Evolutionary conservation across 2,888 invertebrate genomes (phyloP).

Genomic region (Lomographa bimaculata): DNA sequence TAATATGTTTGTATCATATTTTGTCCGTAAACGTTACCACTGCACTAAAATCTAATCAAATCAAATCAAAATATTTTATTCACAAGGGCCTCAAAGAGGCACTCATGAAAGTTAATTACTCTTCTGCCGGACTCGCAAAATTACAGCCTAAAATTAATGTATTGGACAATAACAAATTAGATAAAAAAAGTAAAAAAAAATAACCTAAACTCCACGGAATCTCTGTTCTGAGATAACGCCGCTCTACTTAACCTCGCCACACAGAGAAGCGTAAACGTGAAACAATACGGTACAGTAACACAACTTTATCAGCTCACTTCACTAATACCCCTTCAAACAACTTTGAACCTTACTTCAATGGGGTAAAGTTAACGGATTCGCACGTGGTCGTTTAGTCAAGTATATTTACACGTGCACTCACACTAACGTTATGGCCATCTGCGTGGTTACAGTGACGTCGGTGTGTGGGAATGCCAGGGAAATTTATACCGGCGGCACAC

Average conservation of each 20-base stretch:
- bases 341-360: conserved; percentile 39
- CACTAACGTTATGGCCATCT: conserved; percentile 52
- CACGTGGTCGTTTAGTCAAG: conserved; percentile 38
- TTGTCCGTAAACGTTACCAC: no score
- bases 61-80: no score
- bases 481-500: conserved; percentile 60
- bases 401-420: conserved; percentile 61
- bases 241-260: conserved; percentile 83
- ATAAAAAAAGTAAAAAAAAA: conserved; percentile 31
- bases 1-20: no score
- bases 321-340: conserved; percentile 34
- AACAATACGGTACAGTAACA: conserved; percentile 81
- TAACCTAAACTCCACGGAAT: conserved; percentile 74
- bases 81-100: no score
- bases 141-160: no score
- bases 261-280: conserved; percentile 81
- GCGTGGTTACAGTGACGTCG: conserved; percentile 56
- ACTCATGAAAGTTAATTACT: no score
- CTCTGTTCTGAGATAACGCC: conserved; percentile 80
- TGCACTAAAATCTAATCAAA: no score
- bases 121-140: no score
- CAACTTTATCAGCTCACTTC: conserved; percentile 61
- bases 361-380: conserved; percentile 41
- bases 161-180: no score
- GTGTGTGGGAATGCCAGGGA: conserved; percentile 78